phyloP scores from a whole-genome alignment of 2,888 invertebrate genomes.

The Peribatodes rhomboidaria region DNA sequence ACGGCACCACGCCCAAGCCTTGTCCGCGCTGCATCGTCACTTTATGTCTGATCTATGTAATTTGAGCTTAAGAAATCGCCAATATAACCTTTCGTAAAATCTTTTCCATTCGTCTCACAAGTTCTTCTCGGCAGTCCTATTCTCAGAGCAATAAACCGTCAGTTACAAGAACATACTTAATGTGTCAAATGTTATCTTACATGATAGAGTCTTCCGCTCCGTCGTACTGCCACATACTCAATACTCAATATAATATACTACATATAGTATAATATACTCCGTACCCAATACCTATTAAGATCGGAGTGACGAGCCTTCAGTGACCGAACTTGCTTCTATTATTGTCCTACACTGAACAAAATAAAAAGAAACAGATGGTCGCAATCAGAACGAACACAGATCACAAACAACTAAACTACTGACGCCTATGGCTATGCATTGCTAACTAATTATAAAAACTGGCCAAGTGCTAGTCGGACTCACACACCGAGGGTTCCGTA shows the following conservation, averaged over 20 bases:
- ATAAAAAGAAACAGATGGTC: neutral
- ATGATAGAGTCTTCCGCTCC: neutral
- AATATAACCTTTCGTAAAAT: no score
- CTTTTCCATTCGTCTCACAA: no score
- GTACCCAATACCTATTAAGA: constrained; percentile 22
- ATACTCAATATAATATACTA: no score
- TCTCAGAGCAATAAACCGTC: neutral
- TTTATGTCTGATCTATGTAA: no score
- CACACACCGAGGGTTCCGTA: no score
- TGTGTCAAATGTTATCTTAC: constrained; percentile 14
- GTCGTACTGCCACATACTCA: neutral
- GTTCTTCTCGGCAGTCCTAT: neutral
- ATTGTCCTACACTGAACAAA: constrained; percentile 3
- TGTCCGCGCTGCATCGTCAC: no score
- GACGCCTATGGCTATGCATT: no score
- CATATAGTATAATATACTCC: no score
- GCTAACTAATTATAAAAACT: no score
- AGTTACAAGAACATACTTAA: constrained; percentile 1
- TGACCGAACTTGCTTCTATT: constrained; percentile 11
- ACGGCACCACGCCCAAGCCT: no score
- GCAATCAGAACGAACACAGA: neutral
- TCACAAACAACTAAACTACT: neutral
- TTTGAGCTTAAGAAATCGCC: no score
- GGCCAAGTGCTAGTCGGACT: no score
- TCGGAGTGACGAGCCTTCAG: constrained; percentile 16